Base-by-base conservation (phyloP, 2,888 invertebrate genomes). In the Cyrtodaria siliqua region DNA sequence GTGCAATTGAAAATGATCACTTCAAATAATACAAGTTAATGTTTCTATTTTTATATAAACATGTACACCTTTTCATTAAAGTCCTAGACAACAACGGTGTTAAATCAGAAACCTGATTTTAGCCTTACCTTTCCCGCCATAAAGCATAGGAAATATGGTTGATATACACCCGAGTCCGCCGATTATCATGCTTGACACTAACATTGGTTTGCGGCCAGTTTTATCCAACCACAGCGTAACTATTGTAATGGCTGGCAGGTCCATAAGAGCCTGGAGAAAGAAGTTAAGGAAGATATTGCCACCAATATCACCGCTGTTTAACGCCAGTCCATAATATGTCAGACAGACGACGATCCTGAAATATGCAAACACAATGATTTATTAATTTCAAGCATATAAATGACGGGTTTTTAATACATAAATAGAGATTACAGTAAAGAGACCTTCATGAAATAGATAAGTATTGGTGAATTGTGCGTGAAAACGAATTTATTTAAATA, bases 151-250 rank as follows among this genome's bases (percentile, higher is more conserved):
- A 53, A 83, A 79, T 9, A 74, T 67, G 1, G 83, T 80, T 33
- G 95, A 90, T 53, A 97, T 95, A 52, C 86, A 88, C 0, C 86
- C 83, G 12, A 86, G 27, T 2, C 87, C 89, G 0, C 86, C 87
- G 0, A 87, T 29, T 4, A 79, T 62, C 86, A 87, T 85, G 47
- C 85, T 80, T 2, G 68, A 50, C 24, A 82, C 72, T 20, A 85
- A 71, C 2, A 85, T 79, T 16, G 64, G 50, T 20, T 81, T 77
- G 23, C 89, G 72, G 4, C 89, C 89, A 4, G 84, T 50, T 49
- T 71, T 62, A 67, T 89, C 85, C 18, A 89, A 52, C 23, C 86
- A 57, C 12, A 86, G 33, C 4, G 86, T 52, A 18, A 83, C 81
- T 0, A 87, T 29, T 8, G 70, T 40, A 24, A 84, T 82, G n/a